Base-by-base conservation (phyloP, 1,140 invertebrate genomes). In the Pseudomyrmex flavicornis region DNA sequence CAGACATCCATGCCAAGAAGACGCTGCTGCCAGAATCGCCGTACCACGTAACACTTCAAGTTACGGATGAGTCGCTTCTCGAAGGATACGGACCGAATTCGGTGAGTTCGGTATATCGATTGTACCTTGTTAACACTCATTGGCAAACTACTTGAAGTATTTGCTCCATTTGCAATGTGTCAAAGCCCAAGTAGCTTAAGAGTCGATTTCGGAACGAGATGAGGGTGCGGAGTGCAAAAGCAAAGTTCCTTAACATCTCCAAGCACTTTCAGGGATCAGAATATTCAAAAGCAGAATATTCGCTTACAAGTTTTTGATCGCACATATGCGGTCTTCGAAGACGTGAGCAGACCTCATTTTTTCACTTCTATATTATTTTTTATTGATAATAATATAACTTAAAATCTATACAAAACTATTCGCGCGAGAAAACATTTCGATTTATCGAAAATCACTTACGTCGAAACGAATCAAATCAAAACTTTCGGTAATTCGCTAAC, bases 21-120 rank as follows among this genome's bases (percentile, higher is more conserved):
- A 94, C 93, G 44, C 73, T 93, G 0, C 73, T 94, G 15, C 93
- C 94, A n/a, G 92, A 92, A 82, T 94, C 93, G 1, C 93, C 94
- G 7, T 95, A 94, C 85, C 89, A 84, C 65, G 92, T 95, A n/a
- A 82, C 92, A 1, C 85, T 95, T 26, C 94, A 93, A 86, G 91
- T 94, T 0, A 92, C 83, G 17, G 94, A 95, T 75, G 92, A 92
- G 72, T 91, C 91, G 13, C 84, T 95, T 17, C 68, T 93, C 2
- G 85, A 92, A 8, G 90, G 90, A 17, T 85, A 91, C 46, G 93
- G 92, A 15, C 87, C 92, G 35, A 92, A 93, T 85, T 88, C 91
- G 77, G 94, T 94, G 79, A 93, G 90, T 85, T 12, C 20, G 20
- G 35, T 35, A 9, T 66, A 77, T 79, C 44, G 56, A 59, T 68